These are phyloP conservation scores for Tetropium fuscum DNA, from an alignment of 2,888 invertebrate genomes.

Conservation along the genomic window DNA sequence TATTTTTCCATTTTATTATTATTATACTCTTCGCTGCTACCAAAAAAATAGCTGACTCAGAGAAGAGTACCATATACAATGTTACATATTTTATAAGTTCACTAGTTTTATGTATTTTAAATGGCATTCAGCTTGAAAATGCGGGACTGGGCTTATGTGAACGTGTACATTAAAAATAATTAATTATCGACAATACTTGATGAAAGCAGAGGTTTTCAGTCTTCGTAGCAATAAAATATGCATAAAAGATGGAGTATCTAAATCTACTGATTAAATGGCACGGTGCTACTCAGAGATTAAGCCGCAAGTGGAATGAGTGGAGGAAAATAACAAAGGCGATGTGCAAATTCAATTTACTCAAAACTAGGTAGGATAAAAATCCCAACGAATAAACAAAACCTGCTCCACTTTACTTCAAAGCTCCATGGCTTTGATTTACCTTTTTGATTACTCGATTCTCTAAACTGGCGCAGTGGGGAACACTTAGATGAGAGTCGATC, in stretches of 20 bases:
- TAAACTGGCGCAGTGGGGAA: conserved; percentile 43
- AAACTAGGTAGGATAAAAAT: conserved; percentile 61
- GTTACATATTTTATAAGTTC: too few relatives aligned
- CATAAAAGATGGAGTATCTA: conserved; percentile 27
- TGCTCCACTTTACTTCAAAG: conserved; percentile 56
- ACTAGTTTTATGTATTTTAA: too few relatives aligned
- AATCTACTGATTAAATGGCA: conserved; percentile 50
- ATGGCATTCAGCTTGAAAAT: too few relatives aligned
- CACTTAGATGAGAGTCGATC: conserved; percentile 41
- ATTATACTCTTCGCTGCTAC: too few relatives aligned
- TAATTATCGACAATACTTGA: too few relatives aligned
- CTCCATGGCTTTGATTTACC: conserved; percentile 61
- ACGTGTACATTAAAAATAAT: too few relatives aligned
- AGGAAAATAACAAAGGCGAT: conserved; percentile 57
- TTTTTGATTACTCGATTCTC: conserved; percentile 61
- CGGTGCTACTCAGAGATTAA: conserved; percentile 52
- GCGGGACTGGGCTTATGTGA: too few relatives aligned
- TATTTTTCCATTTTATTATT: too few relatives aligned
- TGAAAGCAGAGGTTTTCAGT: background rate
- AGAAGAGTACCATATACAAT: too few relatives aligned
- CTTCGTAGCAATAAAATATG: conserved; percentile 9
- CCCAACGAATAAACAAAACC: conserved; percentile 60
- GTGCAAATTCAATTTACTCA: conserved; percentile 61
- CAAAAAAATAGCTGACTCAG: too few relatives aligned
- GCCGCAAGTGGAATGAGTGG: conserved; percentile 55